phyloP scores from a whole-genome alignment of 2,113 vertebrate genomes.

The Litocranius walleri region DNA sequence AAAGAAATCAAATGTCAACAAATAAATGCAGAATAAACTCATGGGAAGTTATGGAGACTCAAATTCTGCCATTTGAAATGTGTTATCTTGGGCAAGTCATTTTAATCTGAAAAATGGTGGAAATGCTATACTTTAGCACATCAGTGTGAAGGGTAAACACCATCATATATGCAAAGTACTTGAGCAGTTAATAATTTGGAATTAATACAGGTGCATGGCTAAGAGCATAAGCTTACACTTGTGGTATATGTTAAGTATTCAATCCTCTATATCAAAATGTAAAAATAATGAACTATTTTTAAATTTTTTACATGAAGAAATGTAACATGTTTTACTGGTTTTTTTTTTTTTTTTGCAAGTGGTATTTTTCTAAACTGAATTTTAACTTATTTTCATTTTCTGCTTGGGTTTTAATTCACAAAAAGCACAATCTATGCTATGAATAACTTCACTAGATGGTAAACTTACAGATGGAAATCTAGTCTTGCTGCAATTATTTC shows the following conservation, averaged over 20 bases:
- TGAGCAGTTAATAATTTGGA: background rate
- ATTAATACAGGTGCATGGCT: background rate
- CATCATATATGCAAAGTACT: background rate
- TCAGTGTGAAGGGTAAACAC: background rate
- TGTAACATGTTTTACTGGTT: rapidly evolving
- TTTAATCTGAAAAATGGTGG: background rate
- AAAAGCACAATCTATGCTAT: background rate
- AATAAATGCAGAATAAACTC: background rate
- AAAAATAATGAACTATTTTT: background rate
- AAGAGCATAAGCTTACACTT: background rate
- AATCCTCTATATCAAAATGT: background rate
- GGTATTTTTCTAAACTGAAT: background rate
- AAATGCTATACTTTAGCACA: background rate
- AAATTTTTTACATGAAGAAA: background rate
- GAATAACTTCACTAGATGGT: background rate
- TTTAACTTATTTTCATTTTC: background rate
- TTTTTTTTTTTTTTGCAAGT: background rate
- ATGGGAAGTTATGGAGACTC: background rate
- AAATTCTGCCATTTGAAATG: background rate
- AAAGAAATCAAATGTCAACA: background rate
- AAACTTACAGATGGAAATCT: background rate
- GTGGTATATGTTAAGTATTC: background rate
- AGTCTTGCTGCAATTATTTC: background rate
- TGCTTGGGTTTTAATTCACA: background rate
- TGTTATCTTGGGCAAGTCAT: background rate